Percentiles rank a stretch among this genome's conserved stretches.
Evolutionary conservation across 1,140 invertebrate species (phyloP).

Genomic region (Leptopilina boulardi): DNA sequence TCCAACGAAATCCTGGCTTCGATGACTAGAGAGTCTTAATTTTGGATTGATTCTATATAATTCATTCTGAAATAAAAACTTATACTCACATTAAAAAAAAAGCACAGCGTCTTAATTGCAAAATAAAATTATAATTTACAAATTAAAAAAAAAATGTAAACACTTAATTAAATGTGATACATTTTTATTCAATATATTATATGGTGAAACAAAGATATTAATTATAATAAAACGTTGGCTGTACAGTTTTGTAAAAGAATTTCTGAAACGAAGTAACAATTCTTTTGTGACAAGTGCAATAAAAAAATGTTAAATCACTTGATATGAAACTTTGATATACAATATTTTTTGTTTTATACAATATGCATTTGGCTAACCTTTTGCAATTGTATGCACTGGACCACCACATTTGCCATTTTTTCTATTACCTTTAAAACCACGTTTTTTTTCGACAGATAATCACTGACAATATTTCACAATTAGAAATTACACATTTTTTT

Average conservation of each 20-base stretch:
- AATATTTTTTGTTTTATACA: neutral
- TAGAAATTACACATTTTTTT: neutral
- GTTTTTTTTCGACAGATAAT: neutral
- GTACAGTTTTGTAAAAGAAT: neutral
- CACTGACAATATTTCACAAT: conserved; percentile 2
- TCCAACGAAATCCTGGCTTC: conserved; percentile 29
- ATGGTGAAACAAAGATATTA: neutral
- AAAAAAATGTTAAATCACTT: neutral
- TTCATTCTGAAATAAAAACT: neutral
- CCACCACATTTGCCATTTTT: conserved; percentile 23
- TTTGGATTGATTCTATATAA: conserved; percentile 17
- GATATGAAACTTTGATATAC: conserved; percentile 27
- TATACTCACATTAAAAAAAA: neutral
- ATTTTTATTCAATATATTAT: conserved; percentile 27
- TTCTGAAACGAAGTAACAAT: neutral
- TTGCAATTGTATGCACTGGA: conserved; percentile 25
- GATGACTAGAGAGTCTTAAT: conserved; percentile 55
- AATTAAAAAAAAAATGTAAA: neutral
- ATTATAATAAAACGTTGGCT: neutral
- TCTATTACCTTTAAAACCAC: neutral
- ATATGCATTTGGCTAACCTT: conserved; percentile 17
- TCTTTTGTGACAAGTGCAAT: neutral
- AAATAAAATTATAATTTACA: neutral
- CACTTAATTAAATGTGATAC: neutral
- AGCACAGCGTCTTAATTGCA: no score